These are phyloP conservation scores for Alethe diademata DNA, from an alignment of 2,113 vertebrate species.

Conservation along the genomic window DNA sequence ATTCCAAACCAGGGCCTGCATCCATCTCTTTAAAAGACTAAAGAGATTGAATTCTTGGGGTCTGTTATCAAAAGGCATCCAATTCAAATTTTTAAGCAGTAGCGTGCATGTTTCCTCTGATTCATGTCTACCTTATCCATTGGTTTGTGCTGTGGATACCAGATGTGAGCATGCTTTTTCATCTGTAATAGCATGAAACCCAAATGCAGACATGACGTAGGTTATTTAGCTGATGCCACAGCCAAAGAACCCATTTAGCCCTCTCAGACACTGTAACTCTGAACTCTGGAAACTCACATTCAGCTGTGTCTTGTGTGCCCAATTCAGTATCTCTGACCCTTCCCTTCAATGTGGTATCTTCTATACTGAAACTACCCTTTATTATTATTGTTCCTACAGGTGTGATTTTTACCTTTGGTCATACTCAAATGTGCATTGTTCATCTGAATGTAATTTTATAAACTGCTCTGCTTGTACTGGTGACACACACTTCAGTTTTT, in stretches of 20 bases:
- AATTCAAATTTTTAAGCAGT: not conserved
- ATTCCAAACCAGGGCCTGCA: not conserved
- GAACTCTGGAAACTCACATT: not conserved
- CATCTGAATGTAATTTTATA: not conserved
- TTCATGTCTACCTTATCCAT: not conserved
- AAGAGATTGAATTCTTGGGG: not conserved
- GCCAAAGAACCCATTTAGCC: not conserved
- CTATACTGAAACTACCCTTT: not conserved
- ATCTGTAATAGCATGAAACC: not conserved
- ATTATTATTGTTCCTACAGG: not conserved
- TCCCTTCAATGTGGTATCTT: not conserved
- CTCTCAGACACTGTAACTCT: not conserved
- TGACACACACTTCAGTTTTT: not conserved
- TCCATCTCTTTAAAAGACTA: not conserved
- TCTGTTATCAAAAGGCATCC: not conserved
- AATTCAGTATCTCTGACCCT: not conserved
- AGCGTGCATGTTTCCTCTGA: not conserved
- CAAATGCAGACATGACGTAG: not conserved
- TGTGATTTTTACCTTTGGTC: not conserved
- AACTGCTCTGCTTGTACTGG: not conserved
- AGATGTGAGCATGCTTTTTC: not conserved
- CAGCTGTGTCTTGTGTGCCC: not conserved
- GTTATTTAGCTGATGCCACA: not conserved
- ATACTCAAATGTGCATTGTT: rapidly evolving
- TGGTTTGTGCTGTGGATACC: not conserved